Base-by-base conservation (phyloP, 2,888 invertebrate genomes). In the Byasa hedistus region DNA sequence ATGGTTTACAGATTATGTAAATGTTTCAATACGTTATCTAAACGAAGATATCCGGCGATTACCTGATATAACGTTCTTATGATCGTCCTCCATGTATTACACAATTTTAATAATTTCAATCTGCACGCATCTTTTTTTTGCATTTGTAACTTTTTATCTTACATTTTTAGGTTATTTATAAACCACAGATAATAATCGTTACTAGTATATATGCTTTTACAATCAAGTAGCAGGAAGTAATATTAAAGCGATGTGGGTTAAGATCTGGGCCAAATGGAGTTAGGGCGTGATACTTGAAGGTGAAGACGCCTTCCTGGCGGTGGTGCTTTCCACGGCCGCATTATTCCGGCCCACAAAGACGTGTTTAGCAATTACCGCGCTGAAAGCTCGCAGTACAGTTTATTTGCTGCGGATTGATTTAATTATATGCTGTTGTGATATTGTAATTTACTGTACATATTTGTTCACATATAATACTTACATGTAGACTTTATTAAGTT, bases 291-390 rank as follows among this genome's bases (percentile, higher is more conserved):
- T 76, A 81, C 80, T 75, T 69, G 64, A 60, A 62, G 58, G 52
- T 55, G 70, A 68, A 71, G 81, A 76, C 81, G 81, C 79, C 84
- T 84, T 85, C 83, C 83, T 80, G 83, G 81, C 82, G 79, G 68
- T 61, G 63, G 58, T 57, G 61, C 64, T 61, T 58, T 66, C 61
- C 67, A 64, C 57, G 60, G 61, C 57, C 57, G 61, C 60, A 61
- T 68, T 65, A 69, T 68, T 65, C 59, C 59, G 58, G 55, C 57
- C 56, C 59, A 66, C 68, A 67, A 71, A 68, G 64, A 69, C 63
- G 66, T 58, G 58, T 65, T 69, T 68, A 69, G 65, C 62, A 62
- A 66, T 63, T 71, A 63, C 63, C 69, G 12, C 54, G 64, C 58
- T 69, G 69, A 69, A 69, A 67, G 70, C 66, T 59, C 63, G 44